phyloP scores from a whole-genome alignment of 1,140 invertebrate genomes.

The Heterodera carotae region DNA sequence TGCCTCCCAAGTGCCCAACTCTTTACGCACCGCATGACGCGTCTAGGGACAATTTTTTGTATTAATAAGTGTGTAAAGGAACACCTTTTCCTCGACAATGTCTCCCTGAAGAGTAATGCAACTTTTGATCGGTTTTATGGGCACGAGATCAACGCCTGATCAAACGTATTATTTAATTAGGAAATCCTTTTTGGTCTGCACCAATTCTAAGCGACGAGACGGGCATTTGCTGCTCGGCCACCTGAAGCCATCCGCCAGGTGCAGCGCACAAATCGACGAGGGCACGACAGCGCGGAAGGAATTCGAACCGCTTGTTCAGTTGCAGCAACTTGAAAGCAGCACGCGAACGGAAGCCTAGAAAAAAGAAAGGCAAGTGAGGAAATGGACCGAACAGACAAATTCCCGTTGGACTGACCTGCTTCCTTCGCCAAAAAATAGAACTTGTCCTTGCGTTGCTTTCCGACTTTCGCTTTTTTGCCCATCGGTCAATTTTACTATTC shows the following conservation, averaged over 20 bases:
- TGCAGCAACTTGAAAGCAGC: conserved; percentile 98
- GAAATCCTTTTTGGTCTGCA: conserved; percentile 53
- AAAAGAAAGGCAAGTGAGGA: not conserved
- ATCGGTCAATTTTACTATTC: conserved; percentile 69
- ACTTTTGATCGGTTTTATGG: conserved; percentile 87
- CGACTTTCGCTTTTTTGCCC: conserved; percentile 94
- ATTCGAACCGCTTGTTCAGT: conserved; percentile 93
- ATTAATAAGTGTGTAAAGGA: not conserved
- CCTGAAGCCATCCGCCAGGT: conserved; percentile 99
- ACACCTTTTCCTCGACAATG: conserved; percentile 83
- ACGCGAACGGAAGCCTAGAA: conserved; percentile 85
- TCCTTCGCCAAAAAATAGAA: conserved; percentile 98
- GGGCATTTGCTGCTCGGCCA: conserved; percentile 96
- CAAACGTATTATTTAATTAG: not conserved
- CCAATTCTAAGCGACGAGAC: conserved; percentile 88
- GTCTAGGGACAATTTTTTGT: conserved; percentile 62
- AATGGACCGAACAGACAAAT: no score
- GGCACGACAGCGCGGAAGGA: conserved; percentile 90
- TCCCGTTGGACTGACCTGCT: conserved; percentile 75
- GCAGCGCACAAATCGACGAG: conserved; percentile 97
- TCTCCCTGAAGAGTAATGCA: conserved; percentile 87
- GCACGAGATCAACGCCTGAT: conserved; percentile 87
- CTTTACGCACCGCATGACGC: conserved; percentile 70
- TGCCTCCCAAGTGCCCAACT: conserved; percentile 88
- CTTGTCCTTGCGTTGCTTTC: conserved; percentile 96